phyloP scores from a whole-genome alignment of 2,797 vertebrate genomes.

The Sebastes cheni region DNA sequence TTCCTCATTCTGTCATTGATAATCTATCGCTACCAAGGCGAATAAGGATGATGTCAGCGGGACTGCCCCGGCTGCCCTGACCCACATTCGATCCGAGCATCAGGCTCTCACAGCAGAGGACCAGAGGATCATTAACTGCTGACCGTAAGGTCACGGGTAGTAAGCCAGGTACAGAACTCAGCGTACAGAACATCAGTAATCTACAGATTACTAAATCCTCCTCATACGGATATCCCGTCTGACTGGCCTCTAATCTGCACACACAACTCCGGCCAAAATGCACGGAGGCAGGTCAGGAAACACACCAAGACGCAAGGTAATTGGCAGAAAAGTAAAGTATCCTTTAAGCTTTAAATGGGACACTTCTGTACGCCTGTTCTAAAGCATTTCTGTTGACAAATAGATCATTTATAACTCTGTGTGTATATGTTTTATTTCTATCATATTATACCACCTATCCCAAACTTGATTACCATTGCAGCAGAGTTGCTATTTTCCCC shows the following conservation, averaged over 20 bases:
- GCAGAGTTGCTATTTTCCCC: background rate
- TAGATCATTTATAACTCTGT: background rate
- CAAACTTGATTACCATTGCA: background rate
- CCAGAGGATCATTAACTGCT: constrained; percentile 52
- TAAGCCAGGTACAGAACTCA: constrained; percentile 54
- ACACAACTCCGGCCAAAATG: constrained; percentile 13
- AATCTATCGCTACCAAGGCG: constrained; percentile 17
- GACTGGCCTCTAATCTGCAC: constrained; percentile 55
- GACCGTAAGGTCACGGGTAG: constrained; percentile 52
- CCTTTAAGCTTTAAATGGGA: background rate
- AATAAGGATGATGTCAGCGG: constrained; percentile 20
- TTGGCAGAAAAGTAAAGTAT: background rate
- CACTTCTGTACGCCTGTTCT: background rate
- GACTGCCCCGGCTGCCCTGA: constrained; percentile 35
- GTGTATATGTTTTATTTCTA: background rate
- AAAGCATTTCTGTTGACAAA: background rate
- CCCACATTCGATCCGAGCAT: constrained; percentile 56
- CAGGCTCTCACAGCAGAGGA: constrained; percentile 11
- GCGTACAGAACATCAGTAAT: constrained; percentile 70
- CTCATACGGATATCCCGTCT: constrained; percentile 50
- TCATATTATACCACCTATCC: background rate
- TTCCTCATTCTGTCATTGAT: constrained; percentile 15
- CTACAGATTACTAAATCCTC: constrained; percentile 63
- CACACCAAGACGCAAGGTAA: background rate
- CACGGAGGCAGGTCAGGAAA: constrained; percentile 3